Evolutionary conservation across 2,113 vertebrate species (phyloP), one percentile per base, ranked within the genome.

Genomic region (Notechis scutatus): DNA sequence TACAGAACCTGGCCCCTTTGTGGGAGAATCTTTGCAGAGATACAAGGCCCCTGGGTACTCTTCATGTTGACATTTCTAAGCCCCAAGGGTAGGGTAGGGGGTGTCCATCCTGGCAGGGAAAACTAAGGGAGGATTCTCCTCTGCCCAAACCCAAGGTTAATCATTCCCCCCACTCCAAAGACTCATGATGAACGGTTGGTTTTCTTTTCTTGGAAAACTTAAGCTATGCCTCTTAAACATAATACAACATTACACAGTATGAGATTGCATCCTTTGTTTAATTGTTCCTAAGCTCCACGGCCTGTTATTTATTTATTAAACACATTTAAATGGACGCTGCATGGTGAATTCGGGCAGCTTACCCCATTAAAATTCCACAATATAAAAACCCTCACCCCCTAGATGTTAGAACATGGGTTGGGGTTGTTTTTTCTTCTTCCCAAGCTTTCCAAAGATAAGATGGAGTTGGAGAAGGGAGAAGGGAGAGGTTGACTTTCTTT

Each of bases 1-100:
- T 93, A 91, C 87, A 92, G 87, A 87, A 93, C 55, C 85, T 91
- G 39, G 54, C 90, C 91, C 86, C 87, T 88, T 87, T 90, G 88
- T 90, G 89, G 92, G 55, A 64, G 92, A 86, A 90, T 90, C 74
- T 93, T 34, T 59, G 69, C 47, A 45, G 87, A 89, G 87, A 86
- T 87, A 61, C 57, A 89, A 81, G 55, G 85, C 74, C 85, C 24
- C 85, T 34, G 34, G 50, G 55, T 61, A 21, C 87, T 69, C 69
- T 89, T 85, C 69, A 89, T 45, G 87, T 54, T 91, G 88, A 85
- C 54, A 54, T 85, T 89, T 86, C 45, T 61, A n/a, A 61, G 74
- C 45, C 50, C 87, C 11, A 56, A 55, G 90, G 69, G 45, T 45
- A 89, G 87, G 45, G 59, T 8, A 26, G 24, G 39, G 64, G 29